Evolutionary conservation across 2,888 invertebrate species (phyloP).

Genomic region (Palloptera scutellata): DNA sequence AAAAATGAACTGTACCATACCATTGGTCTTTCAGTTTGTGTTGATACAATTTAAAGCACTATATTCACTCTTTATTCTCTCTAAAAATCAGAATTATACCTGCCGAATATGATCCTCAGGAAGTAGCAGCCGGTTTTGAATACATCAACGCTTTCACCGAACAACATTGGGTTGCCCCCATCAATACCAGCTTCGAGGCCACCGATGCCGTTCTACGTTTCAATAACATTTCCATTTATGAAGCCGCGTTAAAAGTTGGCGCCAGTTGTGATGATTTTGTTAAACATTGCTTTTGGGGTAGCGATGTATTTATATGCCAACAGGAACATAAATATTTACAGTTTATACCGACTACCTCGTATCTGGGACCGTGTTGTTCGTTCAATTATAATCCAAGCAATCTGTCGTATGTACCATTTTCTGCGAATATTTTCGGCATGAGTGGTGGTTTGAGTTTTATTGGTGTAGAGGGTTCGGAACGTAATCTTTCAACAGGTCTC

Average conservation of each 20-base stretch:
- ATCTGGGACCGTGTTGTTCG: conserved; percentile 61
- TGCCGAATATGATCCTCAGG: conserved; percentile 43
- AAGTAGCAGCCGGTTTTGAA: conserved; percentile 54
- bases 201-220: conserved; percentile 53
- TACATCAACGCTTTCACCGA: conserved; percentile 61
- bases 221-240: conserved; percentile 58
- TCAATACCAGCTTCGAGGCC: conserved; percentile 44
- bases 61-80: not conserved
- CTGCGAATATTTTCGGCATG: conserved; percentile 60
- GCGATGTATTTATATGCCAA: conserved; percentile 55
- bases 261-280: conserved; percentile 60
- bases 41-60: not conserved
- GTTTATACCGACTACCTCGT: conserved; percentile 59
- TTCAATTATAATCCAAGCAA: conserved; percentile 63
- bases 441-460: conserved; percentile 59
- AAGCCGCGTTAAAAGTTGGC: conserved; percentile 57
- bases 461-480: conserved; percentile 60
- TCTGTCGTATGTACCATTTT: conserved; percentile 57
- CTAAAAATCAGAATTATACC: conserved; percentile 51
- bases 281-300: conserved; percentile 62
- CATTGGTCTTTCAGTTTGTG: not conserved
- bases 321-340: conserved; percentile 57
- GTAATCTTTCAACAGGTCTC: conserved; percentile 58
- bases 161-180: conserved; percentile 51
- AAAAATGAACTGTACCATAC: not conserved